Conservation (phyloP, 1,140 invertebrate genomes). For the Rhynchophorus ferrugineus region DNA sequence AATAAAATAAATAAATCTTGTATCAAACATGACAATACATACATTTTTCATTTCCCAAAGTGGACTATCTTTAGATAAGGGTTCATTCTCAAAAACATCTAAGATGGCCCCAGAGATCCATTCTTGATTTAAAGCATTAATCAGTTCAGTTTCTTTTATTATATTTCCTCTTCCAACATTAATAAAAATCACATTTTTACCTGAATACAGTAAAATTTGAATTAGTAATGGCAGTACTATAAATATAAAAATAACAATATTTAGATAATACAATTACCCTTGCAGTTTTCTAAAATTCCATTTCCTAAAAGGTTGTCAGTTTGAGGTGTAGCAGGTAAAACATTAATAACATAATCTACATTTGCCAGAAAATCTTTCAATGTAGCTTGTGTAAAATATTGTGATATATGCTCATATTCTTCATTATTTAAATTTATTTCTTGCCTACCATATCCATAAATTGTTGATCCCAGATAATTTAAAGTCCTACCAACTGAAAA, state of each 20-base stretch:
- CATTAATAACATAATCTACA: slow-evolving; percentile 52
- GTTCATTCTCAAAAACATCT: slow-evolving; percentile 53
- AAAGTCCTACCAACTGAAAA: slow-evolving; percentile 42
- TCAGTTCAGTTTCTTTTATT: slow-evolving; percentile 46
- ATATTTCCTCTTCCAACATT: slow-evolving; percentile 53
- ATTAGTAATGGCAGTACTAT: slow-evolving; percentile 1
- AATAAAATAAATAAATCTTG: background rate
- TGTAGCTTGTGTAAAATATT: slow-evolving; percentile 35
- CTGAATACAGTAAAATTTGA: slow-evolving; percentile 13
- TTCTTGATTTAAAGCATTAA: slow-evolving; percentile 47
- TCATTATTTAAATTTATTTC: slow-evolving; percentile 24
- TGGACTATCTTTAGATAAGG: slow-evolving; percentile 43
- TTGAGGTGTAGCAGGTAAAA: slow-evolving; percentile 48
- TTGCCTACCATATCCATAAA: slow-evolving; percentile 38
- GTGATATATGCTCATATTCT: slow-evolving; percentile 30
- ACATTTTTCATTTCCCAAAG: slow-evolving; percentile 48
- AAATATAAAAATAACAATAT: background rate
- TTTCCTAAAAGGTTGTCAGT: slow-evolving; percentile 41
- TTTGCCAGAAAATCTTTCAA: slow-evolving; percentile 43
- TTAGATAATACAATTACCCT: slow-evolving; percentile 19
- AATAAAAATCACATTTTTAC: slow-evolving; percentile 44
- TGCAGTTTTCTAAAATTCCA: slow-evolving; percentile 42
- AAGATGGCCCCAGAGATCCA: slow-evolving; percentile 52
- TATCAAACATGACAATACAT: background rate
- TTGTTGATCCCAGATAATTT: slow-evolving; percentile 39